Base-by-base conservation (phyloP, 2,888 invertebrate genomes). In the Hyppa rectilinea region DNA sequence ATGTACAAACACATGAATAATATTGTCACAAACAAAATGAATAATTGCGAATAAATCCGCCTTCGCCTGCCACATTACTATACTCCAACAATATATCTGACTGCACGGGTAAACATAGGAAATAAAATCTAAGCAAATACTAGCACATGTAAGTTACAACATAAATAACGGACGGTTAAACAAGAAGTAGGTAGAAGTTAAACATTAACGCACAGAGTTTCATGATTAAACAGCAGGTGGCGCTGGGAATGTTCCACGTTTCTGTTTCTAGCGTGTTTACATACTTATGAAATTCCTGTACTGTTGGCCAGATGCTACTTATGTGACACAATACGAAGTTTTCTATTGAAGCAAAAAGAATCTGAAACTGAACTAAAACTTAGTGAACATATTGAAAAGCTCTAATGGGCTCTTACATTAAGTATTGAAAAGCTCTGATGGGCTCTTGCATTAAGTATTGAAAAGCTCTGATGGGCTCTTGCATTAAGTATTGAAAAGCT, bases 51-150 rank as follows among this genome's bases (percentile, higher is more conserved):
- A 31, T 43, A 38, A 67, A 20, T 55, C 7, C 43, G 3, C 14
- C 10, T 29, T 23, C 23, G 6, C 5, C 20, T 52, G 49, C 45
- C 61, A 65, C n/a, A 53, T 34, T n/a, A 47, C 34, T 10, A 34
- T 14, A 26, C 45, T 29, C 45, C 60, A 60, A 60, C 43, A 45
- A 43, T 53, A 31, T 64, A 47, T 52, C 29, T n/a, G 2, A 10
- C 20, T 31, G 31, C 58, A 36, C 47, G 12, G 55, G 49, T 55
- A 58, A 69, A 71, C 60, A 74, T 23, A 29, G 47, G 45, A 58
- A 72, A 60, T 78, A 66, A 70, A 70, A 59, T 43, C 60, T 65
- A 26, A 66, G 56, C 63, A 83, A 81, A 80, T 71, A 77, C 38
- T 10, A 43, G 29, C 47, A 56, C 31, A 55, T 71, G 65, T 69